phyloP scores from a whole-genome alignment of 2,797 vertebrate species.

The Acomys russatus region DNA sequence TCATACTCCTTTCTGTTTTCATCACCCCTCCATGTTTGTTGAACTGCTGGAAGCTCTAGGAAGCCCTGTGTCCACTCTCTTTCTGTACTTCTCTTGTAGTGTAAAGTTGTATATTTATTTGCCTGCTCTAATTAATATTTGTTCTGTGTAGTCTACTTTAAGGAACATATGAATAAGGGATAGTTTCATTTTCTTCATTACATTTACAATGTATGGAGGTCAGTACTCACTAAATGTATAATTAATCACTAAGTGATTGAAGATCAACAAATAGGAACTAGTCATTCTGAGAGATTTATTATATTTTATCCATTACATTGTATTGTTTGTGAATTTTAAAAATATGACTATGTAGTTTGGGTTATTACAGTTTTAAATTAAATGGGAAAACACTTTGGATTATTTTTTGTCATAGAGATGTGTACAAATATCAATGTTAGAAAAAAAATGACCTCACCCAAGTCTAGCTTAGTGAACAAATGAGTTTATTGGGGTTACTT shows the following conservation, averaged over 20 bases:
- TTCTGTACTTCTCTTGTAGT: neutral
- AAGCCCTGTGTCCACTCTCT: neutral
- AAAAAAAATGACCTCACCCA: neutral
- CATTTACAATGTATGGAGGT: conserved; percentile 8
- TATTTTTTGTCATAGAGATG: neutral
- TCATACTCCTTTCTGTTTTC: neutral
- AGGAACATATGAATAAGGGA: neutral
- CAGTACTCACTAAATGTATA: neutral
- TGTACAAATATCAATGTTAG: neutral
- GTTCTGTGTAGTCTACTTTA: neutral
- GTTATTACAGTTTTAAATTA: conserved; percentile 7
- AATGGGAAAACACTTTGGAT: neutral
- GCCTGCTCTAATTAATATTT: neutral
- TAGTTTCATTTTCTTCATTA: neutral
- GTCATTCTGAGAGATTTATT: neutral
- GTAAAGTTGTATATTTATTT: neutral
- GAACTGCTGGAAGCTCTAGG: neutral
- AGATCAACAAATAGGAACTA: neutral
- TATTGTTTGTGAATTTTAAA: neutral
- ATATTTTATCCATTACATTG: neutral
- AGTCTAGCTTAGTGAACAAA: neutral
- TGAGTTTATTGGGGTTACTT: neutral
- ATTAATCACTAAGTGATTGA: neutral
- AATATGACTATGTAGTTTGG: neutral
- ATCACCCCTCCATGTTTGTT: neutral